phyloP scores from a whole-genome alignment of 2,797 vertebrate genomes.

The Odontamblyopus rebecca region DNA sequence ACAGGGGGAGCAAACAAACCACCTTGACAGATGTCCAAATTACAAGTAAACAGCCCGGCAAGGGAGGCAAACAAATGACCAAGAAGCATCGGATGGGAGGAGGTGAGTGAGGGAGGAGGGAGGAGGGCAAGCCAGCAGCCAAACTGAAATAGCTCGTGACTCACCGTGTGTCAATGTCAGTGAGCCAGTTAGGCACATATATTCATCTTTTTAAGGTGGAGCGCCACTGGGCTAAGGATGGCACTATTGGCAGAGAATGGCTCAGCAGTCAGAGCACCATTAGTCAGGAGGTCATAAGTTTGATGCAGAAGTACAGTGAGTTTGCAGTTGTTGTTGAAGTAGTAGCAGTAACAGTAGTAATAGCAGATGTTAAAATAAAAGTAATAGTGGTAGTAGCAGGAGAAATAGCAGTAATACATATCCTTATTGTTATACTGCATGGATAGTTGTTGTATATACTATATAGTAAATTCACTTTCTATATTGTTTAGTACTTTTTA shows the following conservation, averaged over 20 bases:
- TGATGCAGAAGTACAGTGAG: not conserved
- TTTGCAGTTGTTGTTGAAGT: not conserved
- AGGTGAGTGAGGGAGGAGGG: not conserved
- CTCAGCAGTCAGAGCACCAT: conserved; percentile 29
- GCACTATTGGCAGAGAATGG: conserved; percentile 52
- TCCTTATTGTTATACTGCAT: no score
- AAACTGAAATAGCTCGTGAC: conserved; percentile 62
- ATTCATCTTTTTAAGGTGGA: conserved; percentile 69
- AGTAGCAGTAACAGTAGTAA: not conserved
- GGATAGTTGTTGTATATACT: no score
- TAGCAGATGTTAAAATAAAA: no score
- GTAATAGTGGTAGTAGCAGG: no score
- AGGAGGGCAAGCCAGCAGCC: conserved; percentile 49
- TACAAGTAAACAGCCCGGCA: conserved; percentile 68
- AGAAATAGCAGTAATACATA: no score
- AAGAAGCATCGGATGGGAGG: conserved; percentile 34
- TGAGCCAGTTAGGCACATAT: conserved; percentile 55
- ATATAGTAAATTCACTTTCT: no score
- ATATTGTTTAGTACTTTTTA: no score
- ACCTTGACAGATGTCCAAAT: conserved; percentile 77
- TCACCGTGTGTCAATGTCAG: conserved; percentile 69
- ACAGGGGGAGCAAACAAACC: conserved; percentile 61
- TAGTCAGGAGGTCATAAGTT: conserved; percentile 5
- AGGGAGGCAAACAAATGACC: conserved; percentile 66
- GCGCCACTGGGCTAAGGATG: conserved; percentile 49